Base-by-base conservation (phyloP, 2,888 invertebrate genomes). In the Eretmocerus hayati region DNA sequence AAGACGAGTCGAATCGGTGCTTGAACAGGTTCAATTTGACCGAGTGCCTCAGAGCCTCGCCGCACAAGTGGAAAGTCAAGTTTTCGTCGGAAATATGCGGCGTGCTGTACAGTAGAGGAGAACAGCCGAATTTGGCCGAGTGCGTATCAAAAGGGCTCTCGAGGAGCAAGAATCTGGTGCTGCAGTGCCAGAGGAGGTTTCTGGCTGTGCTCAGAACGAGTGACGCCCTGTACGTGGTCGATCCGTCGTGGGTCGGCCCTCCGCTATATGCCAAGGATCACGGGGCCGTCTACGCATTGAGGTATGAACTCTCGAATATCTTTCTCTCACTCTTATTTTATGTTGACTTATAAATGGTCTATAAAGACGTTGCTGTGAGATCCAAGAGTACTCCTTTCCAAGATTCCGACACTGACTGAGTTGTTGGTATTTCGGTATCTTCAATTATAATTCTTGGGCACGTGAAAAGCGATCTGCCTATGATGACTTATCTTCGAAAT, bases 161-260 rank as follows among this genome's bases (percentile, higher is more conserved):
- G 4, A 56, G 59, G 2, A 55, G 62, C 1, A 43, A 58, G 1
- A 64, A 61, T 48, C 33, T 66, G 2, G 21, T 71, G 3, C 41
- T 71, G 5, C 62, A 65, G n/a, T 71, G 71, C 39, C 61, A 56
- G 13, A 55, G 54, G n/a, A 55, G 63, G 22, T 57, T 59, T 0
- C 19, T 71, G 6, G 62, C 60, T 0, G 56, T 63, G 2, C 38
- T 64, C 9, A 55, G 55, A 0, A 57, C 59, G 0, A 58, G 60
- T 1, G 61, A 63, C 8, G 63, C 57, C n/a, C 69, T 61, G 54
- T 71, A 69, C 39, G 59, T 59, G 0, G 55, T 57, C 1, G 71
- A 71, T 56, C 61, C 68, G 2, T 62, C 66, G 9, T 65, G 66
- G 64, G 62, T 62, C 1, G 71, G 71, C 2, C 65, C 65, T 13